Base-by-base conservation (phyloP, 2,888 invertebrate species). In the Exephanes ischioxanthus region DNA sequence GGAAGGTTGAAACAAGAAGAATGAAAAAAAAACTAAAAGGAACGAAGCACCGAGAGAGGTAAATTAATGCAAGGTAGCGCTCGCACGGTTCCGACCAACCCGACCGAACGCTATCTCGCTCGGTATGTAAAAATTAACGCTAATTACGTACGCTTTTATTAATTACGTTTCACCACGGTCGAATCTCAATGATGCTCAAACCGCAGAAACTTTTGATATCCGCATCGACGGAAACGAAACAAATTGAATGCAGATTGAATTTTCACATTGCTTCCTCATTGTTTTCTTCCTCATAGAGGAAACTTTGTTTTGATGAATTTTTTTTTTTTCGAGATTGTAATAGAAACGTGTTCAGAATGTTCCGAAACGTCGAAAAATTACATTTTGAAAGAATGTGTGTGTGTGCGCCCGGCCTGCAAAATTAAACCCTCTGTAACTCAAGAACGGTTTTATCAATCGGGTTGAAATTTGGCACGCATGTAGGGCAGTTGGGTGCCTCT, bases 91-190 rank as follows among this genome's bases (percentile, higher is more conserved):
- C 26, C 71, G 58, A 61, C 51, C n/a, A 63, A 33, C 33, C 11
- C 76, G 11, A 14, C 33, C 22, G 53, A 67, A 45, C 1, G 26
- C 14, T 58, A 58, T 51, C 33, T 51, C 22, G 26, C 45, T 68
- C 30, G 41, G 55, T 77, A 45, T 16, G 26, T 7, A 16, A n/a
- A 51, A 75, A 55, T 76, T 66, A 37, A n/a, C 63, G 45, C 75
- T 67, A 41, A 61, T 80, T 72, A 78, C 30, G 67, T 22, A 45
- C 48, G 72, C 41, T 77, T 53, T 70, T 80, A 80, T 77, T 80
- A 80, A 83, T 79, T 79, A 84, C 73, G 75, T 82, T 79, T 80
- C 67, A 22, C 79, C 81, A 73, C 67, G 68, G 71, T 75, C 79
- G 81, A 61, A 84, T 79, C 68, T 84, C 80, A 75, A 71, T 76